Evolutionary conservation across 2,888 invertebrate species (phyloP), one percentile per base, ranked within the genome.

Genomic region (Invenusta paracnida): DNA sequence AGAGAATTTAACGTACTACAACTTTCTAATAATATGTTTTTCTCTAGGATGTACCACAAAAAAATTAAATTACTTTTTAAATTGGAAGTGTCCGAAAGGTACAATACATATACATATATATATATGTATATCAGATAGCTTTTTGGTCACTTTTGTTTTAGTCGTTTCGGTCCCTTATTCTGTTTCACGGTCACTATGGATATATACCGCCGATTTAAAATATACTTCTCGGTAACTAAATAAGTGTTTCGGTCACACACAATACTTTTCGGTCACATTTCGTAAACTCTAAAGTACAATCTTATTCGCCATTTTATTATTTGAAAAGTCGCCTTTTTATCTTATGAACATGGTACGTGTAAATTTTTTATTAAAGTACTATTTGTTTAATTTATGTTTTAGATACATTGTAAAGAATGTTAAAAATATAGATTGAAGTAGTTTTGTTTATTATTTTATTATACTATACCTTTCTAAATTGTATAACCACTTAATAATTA

Each of bases 61-160:
- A n/a, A n/a, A n/a, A n/a, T n/a, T n/a, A n/a, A n/a, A n/a, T n/a
- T n/a, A n/a, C n/a, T n/a, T n/a, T n/a, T n/a, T n/a, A n/a, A n/a
- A n/a, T n/a, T n/a, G n/a, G n/a, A n/a, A n/a, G n/a, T n/a, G n/a
- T n/a, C n/a, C n/a, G n/a, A n/a, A n/a, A n/a, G n/a, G 48, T 48
- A 48, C 17, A 48, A 48, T 67, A 29, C 27, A 13, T 5, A 27
- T n/a, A n/a, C n/a, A n/a, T 67, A 30, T 29, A 27, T 82, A 13
- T 1, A 67, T 79, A 67, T 67, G 27, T 86, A 30, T 84, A 25
- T 66, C 82, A 31, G 31, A 0, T 30, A 29, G 48, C 17, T 84
- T 29, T 25, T 82, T 23, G 73, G 25, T 73, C 73, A 25, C 73
- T 73, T 73, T 73, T 66, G 87, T 48, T 48, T 48, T 48, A 48